Conservation (phyloP, 1,140 invertebrate species). For the Lamellibrachia luymesi region DNA sequence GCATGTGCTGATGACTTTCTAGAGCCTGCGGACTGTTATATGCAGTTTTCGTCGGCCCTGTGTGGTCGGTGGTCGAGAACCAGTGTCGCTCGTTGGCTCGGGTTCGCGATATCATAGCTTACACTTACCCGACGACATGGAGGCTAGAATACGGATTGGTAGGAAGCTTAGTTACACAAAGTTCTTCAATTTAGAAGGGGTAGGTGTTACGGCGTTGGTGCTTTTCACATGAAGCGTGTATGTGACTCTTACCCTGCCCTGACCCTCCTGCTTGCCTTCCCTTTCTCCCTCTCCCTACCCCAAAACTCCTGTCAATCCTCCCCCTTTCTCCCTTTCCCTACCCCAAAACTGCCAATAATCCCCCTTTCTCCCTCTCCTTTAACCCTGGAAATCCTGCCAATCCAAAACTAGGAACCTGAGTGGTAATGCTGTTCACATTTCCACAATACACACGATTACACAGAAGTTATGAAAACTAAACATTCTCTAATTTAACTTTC, state of each 20-base stretch:
- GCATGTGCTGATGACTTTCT: not conserved
- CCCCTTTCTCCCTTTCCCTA: too few relatives aligned
- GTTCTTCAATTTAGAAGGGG: not conserved
- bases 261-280: not conserved
- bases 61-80: not conserved
- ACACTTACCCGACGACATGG: not conserved
- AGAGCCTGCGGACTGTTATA: not conserved
- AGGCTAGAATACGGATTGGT: not conserved
- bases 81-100: not conserved
- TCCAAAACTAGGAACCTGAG: not conserved
- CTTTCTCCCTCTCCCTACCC: not conserved
- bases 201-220: not conserved
- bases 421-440: not conserved
- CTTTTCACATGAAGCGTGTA: not conserved
- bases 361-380: too few relatives aligned
- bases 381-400: too few relatives aligned
- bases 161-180: not conserved
- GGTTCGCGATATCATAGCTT: not conserved
- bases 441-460: not conserved
- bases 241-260: not conserved
- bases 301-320: not conserved
- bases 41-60: not conserved
- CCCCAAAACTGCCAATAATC: too few relatives aligned
- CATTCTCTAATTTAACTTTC: not conserved
- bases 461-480: not conserved